Base-by-base conservation (phyloP, 2,888 invertebrate genomes). In the Eupsilia transversa region DNA sequence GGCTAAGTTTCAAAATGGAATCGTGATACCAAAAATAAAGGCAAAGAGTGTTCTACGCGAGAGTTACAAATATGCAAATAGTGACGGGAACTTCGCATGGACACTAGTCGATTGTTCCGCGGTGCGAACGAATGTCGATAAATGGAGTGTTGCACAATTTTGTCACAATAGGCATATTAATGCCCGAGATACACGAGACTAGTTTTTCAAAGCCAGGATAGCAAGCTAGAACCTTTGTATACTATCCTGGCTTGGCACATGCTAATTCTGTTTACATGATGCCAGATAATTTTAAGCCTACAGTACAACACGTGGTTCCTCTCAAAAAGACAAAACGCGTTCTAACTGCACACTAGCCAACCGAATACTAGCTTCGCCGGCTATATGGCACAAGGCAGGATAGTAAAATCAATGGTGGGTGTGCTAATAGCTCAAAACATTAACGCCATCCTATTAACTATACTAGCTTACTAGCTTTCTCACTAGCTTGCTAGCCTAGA, bases 21-120 rank as follows among this genome's bases (percentile, higher is more conserved):
- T 46, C 9, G 10, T 3, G 17, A 5, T 23, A n/a, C 23, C 6
- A 52, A 66, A 84, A 77, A 52, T 69, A 79, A 63, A 79, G 65
- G 67, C 74, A 80, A 64, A 73, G 49, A 74, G 65, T 43, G 27
- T 35, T 64, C 23, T 59, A 71, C 35, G 46, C 46, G 74, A 72
- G 69, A 71, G 76, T 77, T 74, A 89, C 88, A 89, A 89, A 85
- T 90, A 91, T 91, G 91, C 89, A 91, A 91, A 91, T 91, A 87
- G 77, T 80, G 84, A 72, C 85, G 88, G 90, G 88, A 90, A 88
- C 82, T 91, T 91, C 91, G 85, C 91, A 91, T 90, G 91, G 89
- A 85, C 88, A 88, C 86, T 80, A 84, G 68, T 85, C 87, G 84
- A 91, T 91, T 90, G 90, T 91, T 90, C 84, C 66, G 27, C 66